A percentile compares a stretch with the other conserved stretches of the same genome.
phyloP scores from a whole-genome alignment of 2,888 invertebrate species.

The Campoplex capitator region DNA sequence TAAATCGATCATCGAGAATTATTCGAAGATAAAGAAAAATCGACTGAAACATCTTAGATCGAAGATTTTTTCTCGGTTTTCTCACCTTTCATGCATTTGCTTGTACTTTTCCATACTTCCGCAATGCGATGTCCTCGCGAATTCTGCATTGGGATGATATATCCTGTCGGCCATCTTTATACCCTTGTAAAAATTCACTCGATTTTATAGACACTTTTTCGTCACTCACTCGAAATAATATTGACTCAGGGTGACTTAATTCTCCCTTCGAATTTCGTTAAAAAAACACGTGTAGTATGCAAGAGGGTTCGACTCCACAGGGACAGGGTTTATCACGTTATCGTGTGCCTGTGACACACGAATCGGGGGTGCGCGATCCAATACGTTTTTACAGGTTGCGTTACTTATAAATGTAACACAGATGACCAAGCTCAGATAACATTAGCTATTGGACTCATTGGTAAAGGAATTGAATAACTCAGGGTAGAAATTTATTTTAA shows the following conservation, averaged over 20 bases:
- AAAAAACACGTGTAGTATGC: not conserved
- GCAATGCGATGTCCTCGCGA: slow-evolving; percentile 88
- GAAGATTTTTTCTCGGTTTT: slow-evolving; percentile 28
- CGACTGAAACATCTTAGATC: not conserved
- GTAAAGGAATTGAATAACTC: not conserved
- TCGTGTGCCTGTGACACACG: not conserved
- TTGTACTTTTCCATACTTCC: slow-evolving; percentile 91
- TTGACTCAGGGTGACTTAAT: not conserved
- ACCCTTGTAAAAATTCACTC: slow-evolving; percentile 29
- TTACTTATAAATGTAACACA: not conserved
- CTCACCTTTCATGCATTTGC: slow-evolving; percentile 90
- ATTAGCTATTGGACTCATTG: not conserved
- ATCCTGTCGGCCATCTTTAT: slow-evolving; percentile 84
- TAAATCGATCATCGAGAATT: not conserved
- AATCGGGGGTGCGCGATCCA: slow-evolving; percentile 13
- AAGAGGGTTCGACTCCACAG: slow-evolving; percentile 2
- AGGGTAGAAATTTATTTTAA: not conserved
- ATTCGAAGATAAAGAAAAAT: not conserved
- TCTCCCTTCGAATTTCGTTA: not conserved
- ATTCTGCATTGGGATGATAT: slow-evolving; percentile 87
- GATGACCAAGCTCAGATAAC: not conserved
- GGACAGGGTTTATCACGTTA: not conserved
- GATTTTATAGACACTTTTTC: slow-evolving; percentile 3
- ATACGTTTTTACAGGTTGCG: not conserved
- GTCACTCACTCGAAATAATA: slow-evolving; percentile 5